Conservation (phyloP, 2,113 vertebrate species). For the Panurus biarmicus region DNA sequence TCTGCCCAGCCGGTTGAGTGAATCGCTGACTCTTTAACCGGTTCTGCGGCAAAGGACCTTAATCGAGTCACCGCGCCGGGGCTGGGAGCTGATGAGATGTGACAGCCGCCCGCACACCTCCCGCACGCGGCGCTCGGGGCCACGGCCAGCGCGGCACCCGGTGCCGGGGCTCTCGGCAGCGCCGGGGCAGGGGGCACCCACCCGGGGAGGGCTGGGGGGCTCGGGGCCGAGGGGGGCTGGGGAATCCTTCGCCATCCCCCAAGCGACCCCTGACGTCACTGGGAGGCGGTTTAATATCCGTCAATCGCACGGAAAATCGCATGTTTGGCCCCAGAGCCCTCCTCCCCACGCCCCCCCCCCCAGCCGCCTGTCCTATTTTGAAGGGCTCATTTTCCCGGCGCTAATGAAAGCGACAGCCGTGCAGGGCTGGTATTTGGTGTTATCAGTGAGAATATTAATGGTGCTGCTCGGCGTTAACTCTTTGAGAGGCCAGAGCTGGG, state of each 20-base stretch:
- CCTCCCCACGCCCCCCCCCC: background rate
- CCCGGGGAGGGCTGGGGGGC: background rate
- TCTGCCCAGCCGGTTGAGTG: background rate
- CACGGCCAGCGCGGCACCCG: background rate
- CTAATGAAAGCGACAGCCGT: constrained; percentile 61
- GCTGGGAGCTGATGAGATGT: constrained; percentile 36
- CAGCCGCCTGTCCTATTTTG: constrained; percentile 31
- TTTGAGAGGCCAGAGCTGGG: background rate
- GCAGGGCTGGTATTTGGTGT: constrained; percentile 41
- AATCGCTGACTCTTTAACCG: background rate
- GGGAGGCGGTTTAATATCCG: background rate
- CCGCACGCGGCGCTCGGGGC: background rate
- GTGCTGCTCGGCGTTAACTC: background rate
- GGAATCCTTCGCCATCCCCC: background rate
- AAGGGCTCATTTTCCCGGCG: constrained; percentile 43
- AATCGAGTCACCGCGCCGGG: background rate
- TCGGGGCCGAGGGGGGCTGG: background rate
- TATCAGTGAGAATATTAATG: constrained; percentile 39
- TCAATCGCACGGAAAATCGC: background rate
- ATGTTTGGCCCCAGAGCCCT: constrained; percentile 3
- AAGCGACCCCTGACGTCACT: background rate
- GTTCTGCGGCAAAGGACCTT: background rate
- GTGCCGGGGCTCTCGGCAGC: background rate
- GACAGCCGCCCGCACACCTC: constrained; percentile 51
- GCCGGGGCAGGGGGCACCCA: background rate